Base-by-base conservation (phyloP, 2,797 vertebrate species). In the Melanotaenia parkinsoni region DNA sequence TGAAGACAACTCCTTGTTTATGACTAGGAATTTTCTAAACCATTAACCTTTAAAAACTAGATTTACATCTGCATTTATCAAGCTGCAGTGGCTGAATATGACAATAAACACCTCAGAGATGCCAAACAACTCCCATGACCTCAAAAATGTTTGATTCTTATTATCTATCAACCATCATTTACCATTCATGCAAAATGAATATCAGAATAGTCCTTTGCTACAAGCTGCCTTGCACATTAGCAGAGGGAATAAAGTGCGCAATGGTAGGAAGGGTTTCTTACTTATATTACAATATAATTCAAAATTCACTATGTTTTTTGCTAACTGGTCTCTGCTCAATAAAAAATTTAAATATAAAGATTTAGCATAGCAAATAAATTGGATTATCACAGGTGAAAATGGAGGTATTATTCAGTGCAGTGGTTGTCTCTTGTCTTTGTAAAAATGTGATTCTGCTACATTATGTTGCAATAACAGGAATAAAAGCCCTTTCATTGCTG, bases 21-120 rank as follows among this genome's bases (percentile, higher is more conserved):
- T 83, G 81, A 85, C 81, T 86, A 30, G 7, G 82, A 89, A 89
- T 85, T 85, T 81, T 91, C 87, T 26, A 74, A 88, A 90, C 86
- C 83, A 88, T 91, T 91, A 91, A 92, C 88, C 91, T 92, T 92
- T 93, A 87, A 79, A 89, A 89, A 90, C 86, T 51, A 32, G 90
- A 89, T 92, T 89, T 88, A 87, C 86, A 88, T 89, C 79, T 84
- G 65, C 87, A 88, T 90, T 89, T 77, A 76, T 88, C 83, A 87
- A 76, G 81, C 84, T 83, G 77, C 77, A 56, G 65, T 1, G 63
- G 68, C 62, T 87, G 81, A 89, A 89, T 77, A 71, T 75, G 82
- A 81, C 86, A 85, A 87, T 88, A 91, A 90, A 91, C 87, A 88
- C 83, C 82, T 88, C 51, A 63, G 85, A 88, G 84, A 85, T 82